A percentile compares a stretch with the other conserved stretches of the same genome.
These are phyloP conservation scores for Ichneumoninae sp. DNA, from an alignment of 2,888 invertebrate genomes.

Conservation along the genomic window DNA sequence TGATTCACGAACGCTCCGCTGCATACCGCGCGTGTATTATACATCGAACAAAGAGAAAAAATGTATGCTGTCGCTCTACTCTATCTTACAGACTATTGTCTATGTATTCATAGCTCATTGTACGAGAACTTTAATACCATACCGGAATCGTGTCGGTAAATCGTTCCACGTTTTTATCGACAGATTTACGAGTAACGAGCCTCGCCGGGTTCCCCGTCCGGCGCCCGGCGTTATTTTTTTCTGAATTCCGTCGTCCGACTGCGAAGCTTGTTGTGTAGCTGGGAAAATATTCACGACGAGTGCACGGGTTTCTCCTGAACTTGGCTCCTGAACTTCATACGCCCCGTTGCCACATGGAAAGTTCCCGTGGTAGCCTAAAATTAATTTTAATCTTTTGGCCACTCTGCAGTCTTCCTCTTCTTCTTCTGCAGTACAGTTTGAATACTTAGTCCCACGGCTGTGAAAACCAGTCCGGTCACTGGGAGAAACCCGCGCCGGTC, in stretches of 20 bases:
- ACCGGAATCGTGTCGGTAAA: neutral
- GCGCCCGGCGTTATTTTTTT: no score
- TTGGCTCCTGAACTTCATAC: conserved; percentile 76
- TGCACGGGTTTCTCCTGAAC: conserved; percentile 71
- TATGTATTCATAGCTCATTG: neutral
- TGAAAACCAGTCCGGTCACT: no score
- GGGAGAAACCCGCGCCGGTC: no score
- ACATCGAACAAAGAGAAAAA: neutral
- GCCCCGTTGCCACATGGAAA: conserved; percentile 56
- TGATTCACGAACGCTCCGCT: neutral
- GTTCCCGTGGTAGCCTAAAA: conserved; percentile 32
- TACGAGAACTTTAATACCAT: neutral
- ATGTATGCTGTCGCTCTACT: neutral
- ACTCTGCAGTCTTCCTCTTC: neutral
- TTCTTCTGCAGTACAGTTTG: no score
- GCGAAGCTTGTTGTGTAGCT: conserved; percentile 41
- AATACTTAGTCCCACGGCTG: no score
- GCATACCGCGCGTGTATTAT: neutral
- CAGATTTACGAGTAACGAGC: neutral
- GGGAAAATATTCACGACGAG: conserved; percentile 56
- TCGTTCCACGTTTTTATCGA: neutral
- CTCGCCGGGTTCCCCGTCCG: neutral
- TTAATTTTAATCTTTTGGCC: neutral
- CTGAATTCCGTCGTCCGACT: no score
- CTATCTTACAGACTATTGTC: neutral